Percentiles rank a stretch among this genome's conserved stretches.
These are phyloP conservation scores for Pseudococcus longispinus DNA, from an alignment of 2,888 invertebrate genomes.

Conservation along the genomic window DNA sequence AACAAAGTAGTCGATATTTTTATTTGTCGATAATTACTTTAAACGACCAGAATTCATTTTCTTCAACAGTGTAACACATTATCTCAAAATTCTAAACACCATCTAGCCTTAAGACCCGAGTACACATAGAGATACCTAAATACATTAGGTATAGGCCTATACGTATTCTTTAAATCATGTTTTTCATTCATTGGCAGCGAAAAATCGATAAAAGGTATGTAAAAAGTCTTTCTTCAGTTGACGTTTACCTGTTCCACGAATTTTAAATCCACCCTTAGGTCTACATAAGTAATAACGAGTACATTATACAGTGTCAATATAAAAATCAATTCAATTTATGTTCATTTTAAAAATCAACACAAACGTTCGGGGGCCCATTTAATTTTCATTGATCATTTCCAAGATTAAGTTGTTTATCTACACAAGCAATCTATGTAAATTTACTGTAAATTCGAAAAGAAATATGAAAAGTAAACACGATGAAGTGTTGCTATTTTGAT, in stretches of 20 bases:
- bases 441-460: background rate
- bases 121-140: background rate
- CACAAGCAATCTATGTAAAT: background rate
- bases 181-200: background rate
- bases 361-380: background rate
- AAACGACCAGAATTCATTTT: background rate
- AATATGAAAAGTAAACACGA: background rate
- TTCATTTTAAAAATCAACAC: slow-evolving; percentile 5
- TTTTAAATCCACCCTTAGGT: background rate
- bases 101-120: background rate
- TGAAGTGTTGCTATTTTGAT: background rate
- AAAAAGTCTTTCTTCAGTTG: background rate
- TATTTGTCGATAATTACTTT: background rate
- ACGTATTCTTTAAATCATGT: background rate
- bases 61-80: background rate
- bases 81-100: background rate
- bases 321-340: slow-evolving; percentile 1
- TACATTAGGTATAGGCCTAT: too few species aligned
- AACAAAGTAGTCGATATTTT: background rate
- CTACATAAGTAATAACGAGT: too few species aligned
- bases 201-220: background rate
- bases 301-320: background rate
- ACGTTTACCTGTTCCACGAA: background rate
- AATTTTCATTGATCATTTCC: background rate
- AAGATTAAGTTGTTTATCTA: background rate